Evolutionary conservation across 2,797 vertebrate genomes (phyloP), one percentile per base, ranked within the genome.

Genomic region (Melanotaenia maccullochi): DNA sequence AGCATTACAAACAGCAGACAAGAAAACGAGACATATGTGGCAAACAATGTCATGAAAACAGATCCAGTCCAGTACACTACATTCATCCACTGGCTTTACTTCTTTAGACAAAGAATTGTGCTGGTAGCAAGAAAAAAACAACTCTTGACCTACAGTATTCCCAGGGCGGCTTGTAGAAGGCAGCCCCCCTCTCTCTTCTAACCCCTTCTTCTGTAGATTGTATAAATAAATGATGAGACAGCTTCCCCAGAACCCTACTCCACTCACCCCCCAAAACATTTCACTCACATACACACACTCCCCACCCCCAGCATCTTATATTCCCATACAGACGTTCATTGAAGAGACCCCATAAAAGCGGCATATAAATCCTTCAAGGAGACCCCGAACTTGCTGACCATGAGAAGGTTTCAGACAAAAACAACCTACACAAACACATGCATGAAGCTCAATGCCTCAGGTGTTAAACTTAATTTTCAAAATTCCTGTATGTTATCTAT

Each of bases 221-320:
- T 86, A 93, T 93, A 85, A 93, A 93, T 93, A 91, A 93, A 92
- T 93, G 83, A 93, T 93, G 89, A 93, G 85, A 72, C 73, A 85
- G 87, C 87, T 87, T 89, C 89, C 89, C 85, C 70, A 78, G 56
- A 89, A 90, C 83, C 78, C 54, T 44, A 60, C 79, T 71, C 47
- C 64, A 76, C 80, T 89, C 77, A 83, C 80, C 89, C 86, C 51
- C 85, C 33, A 18, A 87, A 85, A 85, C 81, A 74, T 79, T 74
- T 68, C 68, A 40, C 65, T 71, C 55, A 66, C 55, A 60, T 60
- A 57, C 76, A 89, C 66, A 74, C 68, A 81, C 66, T 78, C 85
- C 76, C 82, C 56, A 77, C 82, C 85, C 86, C 86, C 86, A 85
- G 69, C 87, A 78, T 83, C 78, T 90, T 89, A 84, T 90, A 83